Conservation (phyloP, 2,113 vertebrate genomes). For the Pantherophis guttatus region DNA sequence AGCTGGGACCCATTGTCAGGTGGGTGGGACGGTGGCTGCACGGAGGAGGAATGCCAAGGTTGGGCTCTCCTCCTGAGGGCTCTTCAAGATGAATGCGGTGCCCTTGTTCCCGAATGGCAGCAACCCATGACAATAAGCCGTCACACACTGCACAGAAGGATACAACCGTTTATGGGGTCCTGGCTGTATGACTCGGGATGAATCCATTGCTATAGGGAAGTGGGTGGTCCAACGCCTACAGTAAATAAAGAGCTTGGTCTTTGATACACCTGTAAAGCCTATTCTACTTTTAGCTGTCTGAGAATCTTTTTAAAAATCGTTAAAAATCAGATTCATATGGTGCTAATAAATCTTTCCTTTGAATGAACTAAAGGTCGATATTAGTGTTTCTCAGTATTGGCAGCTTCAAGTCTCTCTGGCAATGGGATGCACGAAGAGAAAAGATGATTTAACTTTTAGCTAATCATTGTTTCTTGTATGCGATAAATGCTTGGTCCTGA, state of each 20-base stretch:
- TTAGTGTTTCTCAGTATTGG: neutral
- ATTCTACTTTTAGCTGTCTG: neutral
- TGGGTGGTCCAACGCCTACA: neutral
- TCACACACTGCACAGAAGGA: neutral
- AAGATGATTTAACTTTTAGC: neutral
- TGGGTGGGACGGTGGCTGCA: constrained; percentile 53
- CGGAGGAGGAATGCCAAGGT: neutral
- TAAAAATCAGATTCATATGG: neutral
- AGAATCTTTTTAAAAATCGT: neutral
- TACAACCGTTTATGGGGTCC: neutral
- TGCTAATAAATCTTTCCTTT: neutral
- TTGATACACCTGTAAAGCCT: neutral
- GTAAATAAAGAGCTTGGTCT: neutral
- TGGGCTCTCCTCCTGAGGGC: neutral
- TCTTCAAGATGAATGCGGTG: neutral
- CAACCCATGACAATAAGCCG: neutral
- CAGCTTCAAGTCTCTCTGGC: neutral
- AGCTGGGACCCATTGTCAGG: constrained; percentile 93
- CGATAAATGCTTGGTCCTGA: neutral
- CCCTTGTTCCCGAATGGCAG: neutral
- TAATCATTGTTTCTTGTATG: neutral
- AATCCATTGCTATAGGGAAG: neutral
- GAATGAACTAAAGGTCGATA: neutral
- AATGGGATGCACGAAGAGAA: neutral
- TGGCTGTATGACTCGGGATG: neutral